phyloP scores from a whole-genome alignment of 2,888 invertebrate genomes.

The Eristalis tenax region DNA sequence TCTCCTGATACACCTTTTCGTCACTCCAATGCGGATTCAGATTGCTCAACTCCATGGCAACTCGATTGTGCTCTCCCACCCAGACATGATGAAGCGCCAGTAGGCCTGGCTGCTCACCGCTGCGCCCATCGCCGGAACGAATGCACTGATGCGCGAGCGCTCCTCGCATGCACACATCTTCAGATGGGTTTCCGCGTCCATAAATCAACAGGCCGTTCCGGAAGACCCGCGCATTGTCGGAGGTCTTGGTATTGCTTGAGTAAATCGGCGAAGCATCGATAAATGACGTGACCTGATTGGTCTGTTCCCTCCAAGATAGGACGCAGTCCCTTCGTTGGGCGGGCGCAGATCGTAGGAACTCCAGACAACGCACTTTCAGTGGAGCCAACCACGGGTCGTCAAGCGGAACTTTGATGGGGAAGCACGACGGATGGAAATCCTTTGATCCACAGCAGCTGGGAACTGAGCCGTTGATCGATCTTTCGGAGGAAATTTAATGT shows the following conservation, averaged over 20 bases:
- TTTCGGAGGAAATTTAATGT: slow-evolving; percentile 56
- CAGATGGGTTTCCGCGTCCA: slow-evolving; percentile 86
- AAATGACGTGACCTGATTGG: slow-evolving; percentile 91
- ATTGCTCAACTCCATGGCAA: slow-evolving; percentile 87
- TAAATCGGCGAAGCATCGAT: slow-evolving; percentile 92
- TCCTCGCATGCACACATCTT: slow-evolving; percentile 87
- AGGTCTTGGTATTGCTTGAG: slow-evolving; percentile 88
- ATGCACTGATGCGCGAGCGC: slow-evolving; percentile 89
- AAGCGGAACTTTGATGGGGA: slow-evolving; percentile 88
- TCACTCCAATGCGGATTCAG: slow-evolving; percentile 94
- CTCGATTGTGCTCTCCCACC: slow-evolving; percentile 83
- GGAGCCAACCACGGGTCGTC: slow-evolving; percentile 88
- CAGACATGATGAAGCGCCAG: slow-evolving; percentile 81
- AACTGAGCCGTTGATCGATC: slow-evolving; percentile 88
- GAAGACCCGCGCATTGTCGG: slow-evolving; percentile 88
- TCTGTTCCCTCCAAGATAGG: slow-evolving; percentile 91
- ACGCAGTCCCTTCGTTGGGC: slow-evolving; percentile 90
- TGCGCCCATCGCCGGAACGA: slow-evolving; percentile 89
- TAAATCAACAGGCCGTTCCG: slow-evolving; percentile 87
- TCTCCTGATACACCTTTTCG: slow-evolving; percentile 92
- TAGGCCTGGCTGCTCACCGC: slow-evolving; percentile 89
- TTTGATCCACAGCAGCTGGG: slow-evolving; percentile 87
- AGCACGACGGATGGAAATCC: slow-evolving; percentile 91
- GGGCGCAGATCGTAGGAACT: slow-evolving; percentile 91
- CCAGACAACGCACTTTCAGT: slow-evolving; percentile 88